phyloP scores from a whole-genome alignment of 2,113 vertebrate species.

The Neodon shergylaensis region DNA sequence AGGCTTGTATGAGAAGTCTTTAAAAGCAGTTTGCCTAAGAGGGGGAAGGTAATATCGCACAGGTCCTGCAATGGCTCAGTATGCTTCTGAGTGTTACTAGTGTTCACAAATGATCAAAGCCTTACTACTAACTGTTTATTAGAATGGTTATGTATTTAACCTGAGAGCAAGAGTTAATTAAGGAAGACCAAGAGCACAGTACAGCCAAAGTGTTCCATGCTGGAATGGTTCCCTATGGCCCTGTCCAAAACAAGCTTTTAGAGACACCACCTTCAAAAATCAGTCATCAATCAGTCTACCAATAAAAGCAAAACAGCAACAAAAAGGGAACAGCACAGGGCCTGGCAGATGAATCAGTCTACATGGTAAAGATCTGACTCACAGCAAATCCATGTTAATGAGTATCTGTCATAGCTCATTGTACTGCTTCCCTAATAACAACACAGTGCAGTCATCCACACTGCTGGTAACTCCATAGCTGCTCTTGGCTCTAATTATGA shows the following conservation, averaged over 20 bases:
- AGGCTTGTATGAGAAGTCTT: background rate
- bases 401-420: background rate
- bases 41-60: background rate
- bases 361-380: background rate
- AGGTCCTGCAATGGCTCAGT: background rate
- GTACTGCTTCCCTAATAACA: background rate
- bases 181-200: background rate
- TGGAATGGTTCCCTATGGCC: slow-evolving; percentile 1
- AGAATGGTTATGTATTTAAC: background rate
- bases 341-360: background rate
- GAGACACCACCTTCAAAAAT: background rate
- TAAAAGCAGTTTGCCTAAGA: background rate
- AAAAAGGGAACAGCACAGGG: background rate
- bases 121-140: background rate
- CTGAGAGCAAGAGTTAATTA: background rate
- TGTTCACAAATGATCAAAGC: background rate
- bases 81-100: background rate
- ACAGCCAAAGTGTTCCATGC: background rate
- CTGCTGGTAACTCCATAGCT: background rate
- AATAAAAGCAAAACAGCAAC: background rate
- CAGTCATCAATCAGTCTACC: background rate
- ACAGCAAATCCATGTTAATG: background rate
- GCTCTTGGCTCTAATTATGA: background rate
- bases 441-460: background rate
- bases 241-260: background rate